A percentile compares a stretch with the other conserved stretches of the same genome.
phyloP scores from a whole-genome alignment of 1,140 invertebrate genomes.

The Dinoponera quadriceps region DNA sequence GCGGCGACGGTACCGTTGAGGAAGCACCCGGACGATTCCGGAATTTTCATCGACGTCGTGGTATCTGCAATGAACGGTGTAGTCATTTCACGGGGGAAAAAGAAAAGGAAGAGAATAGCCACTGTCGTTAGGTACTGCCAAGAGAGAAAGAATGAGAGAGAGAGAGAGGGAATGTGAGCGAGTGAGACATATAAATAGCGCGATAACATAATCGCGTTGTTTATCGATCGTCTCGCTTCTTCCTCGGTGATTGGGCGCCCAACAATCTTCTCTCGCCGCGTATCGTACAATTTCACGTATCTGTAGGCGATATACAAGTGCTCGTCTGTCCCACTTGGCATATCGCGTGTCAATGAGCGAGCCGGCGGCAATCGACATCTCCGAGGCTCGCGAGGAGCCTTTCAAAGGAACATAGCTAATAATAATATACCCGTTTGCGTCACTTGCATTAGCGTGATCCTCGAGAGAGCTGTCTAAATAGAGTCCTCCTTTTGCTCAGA shows the following conservation, averaged over 20 bases:
- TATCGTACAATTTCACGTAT: background rate
- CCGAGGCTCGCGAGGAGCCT: no score
- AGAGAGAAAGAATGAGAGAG: background rate
- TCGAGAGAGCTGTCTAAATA: no score
- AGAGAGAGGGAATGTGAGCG: no score
- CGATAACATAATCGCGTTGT: background rate
- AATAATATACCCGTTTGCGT: no score
- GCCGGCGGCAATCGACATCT: no score
- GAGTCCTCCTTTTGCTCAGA: no score
- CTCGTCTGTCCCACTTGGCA: no score
- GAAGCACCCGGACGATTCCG: slow-evolving; percentile 12
- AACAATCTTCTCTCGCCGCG: background rate
- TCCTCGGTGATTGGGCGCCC: background rate
- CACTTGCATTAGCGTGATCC: no score
- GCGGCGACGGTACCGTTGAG: background rate
- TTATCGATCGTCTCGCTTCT: background rate
- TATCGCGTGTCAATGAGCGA: no score
- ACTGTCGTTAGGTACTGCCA: background rate
- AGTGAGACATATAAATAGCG: no score
- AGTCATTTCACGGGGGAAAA: background rate
- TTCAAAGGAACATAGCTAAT: no score
- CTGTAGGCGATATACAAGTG: no score
- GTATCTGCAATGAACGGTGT: slow-evolving; percentile 20
- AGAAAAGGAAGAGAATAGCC: background rate
- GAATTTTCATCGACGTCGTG: slow-evolving; percentile 9